phyloP scores from a whole-genome alignment of 2,113 vertebrate genomes.

The Mirza zaza region DNA sequence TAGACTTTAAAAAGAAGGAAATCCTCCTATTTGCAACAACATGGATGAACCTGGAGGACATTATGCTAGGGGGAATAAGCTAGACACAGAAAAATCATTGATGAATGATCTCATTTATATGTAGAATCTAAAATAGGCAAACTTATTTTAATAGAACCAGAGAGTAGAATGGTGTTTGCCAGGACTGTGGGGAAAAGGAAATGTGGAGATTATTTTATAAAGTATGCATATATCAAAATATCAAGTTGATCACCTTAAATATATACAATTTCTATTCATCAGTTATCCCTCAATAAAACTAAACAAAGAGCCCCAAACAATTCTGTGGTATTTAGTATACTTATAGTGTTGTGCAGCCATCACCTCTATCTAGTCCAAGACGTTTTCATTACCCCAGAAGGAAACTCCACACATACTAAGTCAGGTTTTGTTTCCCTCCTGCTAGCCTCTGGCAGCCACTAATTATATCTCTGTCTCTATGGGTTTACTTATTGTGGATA shows the following conservation, averaged over 20 bases:
- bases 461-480: neutral
- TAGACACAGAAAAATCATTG: neutral
- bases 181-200: neutral
- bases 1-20: neutral
- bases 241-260: neutral
- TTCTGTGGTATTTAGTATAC: neutral
- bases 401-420: neutral
- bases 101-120: neutral
- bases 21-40: neutral
- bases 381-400: neutral
- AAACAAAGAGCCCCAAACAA: neutral
- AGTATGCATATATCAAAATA: neutral
- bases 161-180: neutral
- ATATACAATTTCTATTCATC: neutral
- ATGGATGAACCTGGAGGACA: neutral
- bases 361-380: neutral
- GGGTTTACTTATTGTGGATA: neutral
- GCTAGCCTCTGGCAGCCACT: neutral
- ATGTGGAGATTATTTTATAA: neutral
- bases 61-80: neutral
- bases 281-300: neutral
- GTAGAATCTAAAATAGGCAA: neutral
- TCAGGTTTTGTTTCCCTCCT: neutral
- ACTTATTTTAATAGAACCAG: neutral
- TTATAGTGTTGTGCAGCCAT: neutral